Evolutionary conservation across 2,113 vertebrate genomes (phyloP).

Genomic region (Nettapus auritus): DNA sequence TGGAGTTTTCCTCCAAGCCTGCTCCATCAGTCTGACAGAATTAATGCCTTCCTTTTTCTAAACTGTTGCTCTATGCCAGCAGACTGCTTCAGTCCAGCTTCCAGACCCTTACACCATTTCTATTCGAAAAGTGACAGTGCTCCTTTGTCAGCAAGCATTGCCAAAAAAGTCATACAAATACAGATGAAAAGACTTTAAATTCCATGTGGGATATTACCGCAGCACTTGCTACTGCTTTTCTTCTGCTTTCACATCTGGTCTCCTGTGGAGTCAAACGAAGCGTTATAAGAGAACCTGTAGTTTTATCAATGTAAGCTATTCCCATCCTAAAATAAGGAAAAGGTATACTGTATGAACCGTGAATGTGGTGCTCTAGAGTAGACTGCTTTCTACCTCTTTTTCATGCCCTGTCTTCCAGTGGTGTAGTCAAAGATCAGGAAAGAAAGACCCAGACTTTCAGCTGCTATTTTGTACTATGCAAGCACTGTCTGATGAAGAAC

Average conservation of each 20-base stretch:
- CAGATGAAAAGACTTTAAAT: neutral
- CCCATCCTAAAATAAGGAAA: neutral
- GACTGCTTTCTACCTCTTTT: neutral
- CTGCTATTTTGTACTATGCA: neutral
- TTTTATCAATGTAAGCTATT: neutral
- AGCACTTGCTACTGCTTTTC: neutral
- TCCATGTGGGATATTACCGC: neutral
- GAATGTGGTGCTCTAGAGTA: neutral
- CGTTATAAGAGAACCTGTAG: neutral
- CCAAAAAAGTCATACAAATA: neutral
- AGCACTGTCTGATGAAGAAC: neutral
- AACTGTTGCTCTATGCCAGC: neutral
- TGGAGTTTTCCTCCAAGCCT: neutral
- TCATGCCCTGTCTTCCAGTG: neutral
- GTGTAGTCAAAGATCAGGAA: neutral
- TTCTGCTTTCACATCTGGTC: neutral
- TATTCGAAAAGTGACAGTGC: neutral
- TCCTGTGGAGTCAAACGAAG: neutral
- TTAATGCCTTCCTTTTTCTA: neutral
- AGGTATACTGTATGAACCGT: neutral
- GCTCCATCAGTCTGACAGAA: neutral
- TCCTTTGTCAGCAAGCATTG: neutral
- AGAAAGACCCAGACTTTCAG: neutral
- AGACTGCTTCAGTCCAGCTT: neutral
- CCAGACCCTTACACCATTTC: neutral